Conservation (phyloP, 2,888 invertebrate genomes). For the Drosophila algonquin region DNA sequence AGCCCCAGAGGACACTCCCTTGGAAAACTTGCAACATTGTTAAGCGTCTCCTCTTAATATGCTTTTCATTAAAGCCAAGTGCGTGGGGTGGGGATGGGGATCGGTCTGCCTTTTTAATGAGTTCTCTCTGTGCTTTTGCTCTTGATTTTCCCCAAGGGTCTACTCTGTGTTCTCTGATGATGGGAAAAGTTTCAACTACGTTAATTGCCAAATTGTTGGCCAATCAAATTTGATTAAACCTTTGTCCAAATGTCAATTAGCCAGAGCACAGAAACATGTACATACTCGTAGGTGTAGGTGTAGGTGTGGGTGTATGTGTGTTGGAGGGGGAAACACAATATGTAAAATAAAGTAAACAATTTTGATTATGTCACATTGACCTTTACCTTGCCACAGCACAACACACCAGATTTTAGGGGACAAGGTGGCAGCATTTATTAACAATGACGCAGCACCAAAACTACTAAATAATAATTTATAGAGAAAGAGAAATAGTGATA, state of each 20-base stretch:
- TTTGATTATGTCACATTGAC: constrained; percentile 65
- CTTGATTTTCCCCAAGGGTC: background rate
- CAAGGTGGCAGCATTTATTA: constrained; percentile 54
- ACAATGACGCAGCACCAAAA: constrained; percentile 63
- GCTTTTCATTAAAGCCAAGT: constrained; percentile 14
- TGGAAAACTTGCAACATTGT: constrained; percentile 17
- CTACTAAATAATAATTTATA: background rate
- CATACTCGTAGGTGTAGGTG: too few species aligned
- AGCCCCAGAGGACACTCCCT: constrained; percentile 6
- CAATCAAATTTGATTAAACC: constrained; percentile 14
- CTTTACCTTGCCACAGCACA: constrained; percentile 63
- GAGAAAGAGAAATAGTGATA: background rate
- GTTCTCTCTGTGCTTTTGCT: background rate
- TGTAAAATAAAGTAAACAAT: constrained; percentile 18
- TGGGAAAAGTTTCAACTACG: background rate
- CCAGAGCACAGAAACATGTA: background rate
- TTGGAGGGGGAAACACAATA: background rate
- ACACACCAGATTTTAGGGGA: constrained; percentile 20
- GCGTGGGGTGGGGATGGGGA: background rate
- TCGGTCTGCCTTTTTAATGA: constrained; percentile 10
- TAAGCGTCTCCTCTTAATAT: constrained; percentile 7
- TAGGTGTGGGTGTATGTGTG: background rate
- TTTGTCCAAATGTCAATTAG: constrained; percentile 4
- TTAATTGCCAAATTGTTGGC: constrained; percentile 2
- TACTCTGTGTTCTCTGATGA: background rate